Percentiles rank a stretch among this genome's conserved stretches.
phyloP scores from a whole-genome alignment of 2,888 invertebrate genomes.

The Epinotia nisella region DNA sequence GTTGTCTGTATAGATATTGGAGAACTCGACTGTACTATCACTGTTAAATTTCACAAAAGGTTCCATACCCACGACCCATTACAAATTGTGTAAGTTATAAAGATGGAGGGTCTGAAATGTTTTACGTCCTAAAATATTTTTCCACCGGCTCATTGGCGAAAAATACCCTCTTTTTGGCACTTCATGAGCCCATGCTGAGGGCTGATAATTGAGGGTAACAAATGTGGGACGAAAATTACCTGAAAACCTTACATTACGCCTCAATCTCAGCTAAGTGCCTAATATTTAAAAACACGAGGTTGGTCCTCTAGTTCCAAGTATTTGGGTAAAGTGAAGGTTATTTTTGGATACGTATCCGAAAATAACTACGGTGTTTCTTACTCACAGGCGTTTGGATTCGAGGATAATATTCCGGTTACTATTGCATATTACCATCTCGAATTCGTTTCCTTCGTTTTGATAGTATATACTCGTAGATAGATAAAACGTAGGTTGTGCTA shows the following conservation, averaged over 20 bases:
- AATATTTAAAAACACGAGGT: conserved; percentile 9
- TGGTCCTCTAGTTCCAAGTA: background rate
- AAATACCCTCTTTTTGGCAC: conserved; percentile 28
- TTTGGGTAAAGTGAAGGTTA: background rate
- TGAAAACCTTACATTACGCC: conserved; percentile 20
- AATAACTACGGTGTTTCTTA: too few relatives aligned
- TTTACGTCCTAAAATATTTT: conserved; percentile 36
- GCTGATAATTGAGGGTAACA: conserved; percentile 39
- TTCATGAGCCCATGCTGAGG: conserved; percentile 37
- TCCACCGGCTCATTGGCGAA: conserved; percentile 4
- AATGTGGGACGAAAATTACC: conserved; percentile 35
- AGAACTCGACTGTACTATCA: too few relatives aligned
- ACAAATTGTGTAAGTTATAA: background rate
- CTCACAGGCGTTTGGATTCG: conserved; percentile 4
- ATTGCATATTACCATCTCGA: background rate
- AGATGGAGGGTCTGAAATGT: conserved; percentile 21
- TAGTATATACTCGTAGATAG: too few relatives aligned
- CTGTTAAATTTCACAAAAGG: too few relatives aligned
- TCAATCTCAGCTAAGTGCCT: conserved; percentile 22
- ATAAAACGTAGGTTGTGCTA: too few relatives aligned
- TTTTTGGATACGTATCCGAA: conserved; percentile 13
- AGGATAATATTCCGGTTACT: conserved; percentile 9
- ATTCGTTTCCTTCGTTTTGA: too few relatives aligned
- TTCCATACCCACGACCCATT: too few relatives aligned
- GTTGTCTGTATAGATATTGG: too few relatives aligned